Percentiles rank a stretch among this genome's conserved stretches.
Evolutionary conservation across 2,888 invertebrate genomes (phyloP).

Genomic region (Ypsolopha sequella): DNA sequence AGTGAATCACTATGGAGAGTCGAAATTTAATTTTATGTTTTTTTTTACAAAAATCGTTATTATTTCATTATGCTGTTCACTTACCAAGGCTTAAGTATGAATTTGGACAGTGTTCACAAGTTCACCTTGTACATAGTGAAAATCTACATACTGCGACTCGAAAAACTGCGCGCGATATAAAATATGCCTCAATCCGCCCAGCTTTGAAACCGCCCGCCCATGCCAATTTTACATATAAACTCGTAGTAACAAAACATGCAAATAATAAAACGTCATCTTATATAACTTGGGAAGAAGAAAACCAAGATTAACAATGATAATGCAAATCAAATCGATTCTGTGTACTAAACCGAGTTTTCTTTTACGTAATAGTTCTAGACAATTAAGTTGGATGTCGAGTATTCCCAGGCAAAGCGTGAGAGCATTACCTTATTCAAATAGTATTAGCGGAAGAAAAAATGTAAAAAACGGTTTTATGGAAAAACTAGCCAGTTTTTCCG

Average conservation of each 20-base stretch:
- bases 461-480: slow-evolving; percentile 32
- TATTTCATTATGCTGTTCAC: no score
- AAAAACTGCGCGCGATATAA: no score
- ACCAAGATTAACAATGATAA: neutral
- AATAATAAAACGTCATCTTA: neutral
- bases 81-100: no score
- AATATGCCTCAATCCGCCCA: no score
- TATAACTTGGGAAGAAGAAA: neutral
- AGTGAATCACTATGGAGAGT: no score
- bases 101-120: no score
- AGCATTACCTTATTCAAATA: slow-evolving; percentile 51
- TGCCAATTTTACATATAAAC: no score
- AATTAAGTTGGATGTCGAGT: slow-evolving; percentile 15
- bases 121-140: no score
- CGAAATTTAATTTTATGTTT: no score
- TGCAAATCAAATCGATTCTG: slow-evolving; percentile 16
- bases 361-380: slow-evolving; percentile 14
- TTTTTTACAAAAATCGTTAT: no score
- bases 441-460: slow-evolving; percentile 18
- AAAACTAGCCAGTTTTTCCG: slow-evolving; percentile 64
- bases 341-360: slow-evolving; percentile 16
- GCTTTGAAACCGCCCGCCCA: no score
- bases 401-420: slow-evolving; percentile 31
- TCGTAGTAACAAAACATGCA: neutral
- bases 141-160: no score